Evolutionary conservation across 2,797 vertebrate species (phyloP), one percentile per base, ranked within the genome.

Genomic region (Molothrus ater): DNA sequence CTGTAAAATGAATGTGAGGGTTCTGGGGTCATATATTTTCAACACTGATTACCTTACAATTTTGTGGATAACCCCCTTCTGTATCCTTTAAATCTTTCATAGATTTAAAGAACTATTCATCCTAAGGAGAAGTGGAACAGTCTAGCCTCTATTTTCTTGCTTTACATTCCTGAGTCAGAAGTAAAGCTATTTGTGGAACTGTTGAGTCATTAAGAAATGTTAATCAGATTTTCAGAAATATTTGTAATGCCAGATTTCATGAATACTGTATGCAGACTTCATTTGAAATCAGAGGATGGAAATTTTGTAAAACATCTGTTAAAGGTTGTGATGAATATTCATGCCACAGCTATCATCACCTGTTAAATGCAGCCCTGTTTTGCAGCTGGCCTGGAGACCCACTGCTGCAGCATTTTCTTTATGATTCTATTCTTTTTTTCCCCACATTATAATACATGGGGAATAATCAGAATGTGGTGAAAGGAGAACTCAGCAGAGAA

Each of bases 321-420:
- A 85, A 91, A 85, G 79, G 72, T 87, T 92, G 31, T 72, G 50
- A 80, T 96, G 86, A 93, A 92, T 94, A 97, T 96, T 94, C 89
- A 96, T 80, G n/a, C 13, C 17, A 56, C 34, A 69, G 18, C 40
- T 82, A 43, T 63, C 25, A 61, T 65, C 50, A 65, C 74, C 61
- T 93, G 45, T 82, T 93, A 89, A 84, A 89, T 65, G 82, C 47
- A 82, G 31, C 17, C 60, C 32, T 80, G 31, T 50, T 69, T 12
- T 69, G 64, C 51, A 81, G 42, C 21, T 76, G 79, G 32, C 48
- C 54, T 76, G 65, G 38, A 71, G 26, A 70, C 16, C 5, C 32
- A n/a, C 21, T 48, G 20, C 48, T 76, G 10, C 53, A 85, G 63
- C 11, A 61, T 80, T 69, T 87, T 70, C n/a, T 82, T 80, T 38